Base-by-base conservation (phyloP, 2,888 invertebrate species). In the Deroplatys truncata region DNA sequence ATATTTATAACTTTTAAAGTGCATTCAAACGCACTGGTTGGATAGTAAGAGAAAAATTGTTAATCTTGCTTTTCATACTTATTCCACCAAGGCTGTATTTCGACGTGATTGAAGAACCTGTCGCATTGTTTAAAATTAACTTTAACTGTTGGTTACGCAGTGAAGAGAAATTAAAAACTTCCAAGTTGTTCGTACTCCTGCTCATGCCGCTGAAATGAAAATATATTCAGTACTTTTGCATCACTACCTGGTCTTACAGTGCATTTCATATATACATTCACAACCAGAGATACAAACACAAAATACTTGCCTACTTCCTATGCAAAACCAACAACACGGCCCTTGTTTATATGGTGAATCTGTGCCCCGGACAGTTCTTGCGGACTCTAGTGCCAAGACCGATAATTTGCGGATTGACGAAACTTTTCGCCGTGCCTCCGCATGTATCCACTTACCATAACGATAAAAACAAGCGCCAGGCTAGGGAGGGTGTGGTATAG, bases 401-500 rank as follows among this genome's bases (percentile, higher is more conserved):
- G 89, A 90, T 89, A 90, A 90, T 90, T 90, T 90, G 88, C 89
- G 90, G 90, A 90, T 90, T 90, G 90, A 89, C 90, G 89, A 89
- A 90, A 90, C 89, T 90, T 90, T 90, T 88, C 90, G 89, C 35
- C 86, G 88, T 88, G 90, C 90, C 84, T 85, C 85, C 85, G 90
- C 90, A 89, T 90, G 90, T 90, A 90, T 90, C 90, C 90, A 90
- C 90, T 90, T 90, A 85, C 89, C 87, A 87, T 87, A 87, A 83
- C 87, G 49, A 83, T 87, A 87, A 87, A 87, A 87, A 87, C 82
- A 87, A 43, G 82, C 16, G n/a, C 85, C 31, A 82, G 43, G 84
- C 25, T n/a, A n/a, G 84, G 84, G 72, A 35, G 85, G 20, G 84
- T 28, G 87, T 31, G 82, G 43, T n/a, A 85, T 35, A 85, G 85